Base-by-base conservation (phyloP, 1,140 invertebrate species). In the Bactericera cockerelli region DNA sequence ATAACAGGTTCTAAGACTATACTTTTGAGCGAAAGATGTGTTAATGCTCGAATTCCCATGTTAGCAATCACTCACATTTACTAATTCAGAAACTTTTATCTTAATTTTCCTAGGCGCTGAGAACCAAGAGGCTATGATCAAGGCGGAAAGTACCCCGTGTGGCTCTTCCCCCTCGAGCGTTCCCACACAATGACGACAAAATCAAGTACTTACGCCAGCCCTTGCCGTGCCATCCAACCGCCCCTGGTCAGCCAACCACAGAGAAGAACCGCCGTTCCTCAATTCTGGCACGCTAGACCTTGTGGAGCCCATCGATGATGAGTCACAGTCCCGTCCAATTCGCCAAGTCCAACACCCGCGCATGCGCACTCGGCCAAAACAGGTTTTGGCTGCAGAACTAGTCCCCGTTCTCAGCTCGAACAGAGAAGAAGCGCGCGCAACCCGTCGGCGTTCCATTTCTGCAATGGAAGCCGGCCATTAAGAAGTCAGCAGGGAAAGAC, bases 391-490 rank as follows among this genome's bases (percentile, higher is more conserved):
- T 98, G 11, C 81, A 92, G 71, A 77, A 88, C 74, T 99, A 33
- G 90, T 98, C 1, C 93, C 94, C 0, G 89, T 99, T n/a, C 72
- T 99, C 2, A 91, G 86, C 65, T 97, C 93, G 16, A 92, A 97
- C 70, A 76, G 94, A 57, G 90, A 95, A 68, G 95, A 98, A 72
- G 94, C 96, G 0, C n/a, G n/a, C 80, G 93, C 63, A 96, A 95
- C 68, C 71, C 99, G 57, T 95, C 96, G 0, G 93, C 95, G 25
- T 99, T 99, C 71, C 96, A 99, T 70, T 99, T 99, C 70, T 97
- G 93, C 67, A 97, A n/a, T 99, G 92, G 96, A 99, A 72, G 95
- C 96, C 1, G 90, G 89, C n/a, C 11, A 98, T 99, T 33, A 98
- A 98, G 68, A 87, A 94, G 65, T n/a, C 85, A 92, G 65, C 95